Evolutionary conservation across 2,888 invertebrate species (phyloP), one percentile per base, ranked within the genome.

Genomic region (Caradrina clavipalpis): DNA sequence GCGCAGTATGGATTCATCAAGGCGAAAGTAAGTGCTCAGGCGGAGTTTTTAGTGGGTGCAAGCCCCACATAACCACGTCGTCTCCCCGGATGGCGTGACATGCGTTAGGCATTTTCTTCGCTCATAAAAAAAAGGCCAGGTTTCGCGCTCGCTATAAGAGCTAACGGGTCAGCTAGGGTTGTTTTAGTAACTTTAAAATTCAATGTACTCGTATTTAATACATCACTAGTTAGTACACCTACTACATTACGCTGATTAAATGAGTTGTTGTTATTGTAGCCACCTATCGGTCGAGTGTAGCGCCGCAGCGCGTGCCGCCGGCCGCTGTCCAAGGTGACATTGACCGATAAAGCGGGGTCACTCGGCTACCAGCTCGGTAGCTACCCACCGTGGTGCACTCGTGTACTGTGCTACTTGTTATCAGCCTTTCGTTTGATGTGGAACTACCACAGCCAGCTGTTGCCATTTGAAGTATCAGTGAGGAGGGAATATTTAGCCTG

Each of bases 321-420:
- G 39, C 50, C 59, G 55, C 26, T 60, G 79, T 64, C 60, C 60
- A 75, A 77, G 80, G 76, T 77, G 76, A 79, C 76, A 77, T 77
- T 77, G 76, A 79, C 76, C 76, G 76, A 79, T 64, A 79, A 47
- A 50, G 75, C 57, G 75, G 60, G 80, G 75, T 79, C 80, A 73
- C 57, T 66, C 47, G 50, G 56, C 57, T n/a, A 13, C 69, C 35
- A 15, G 19, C 22, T 19, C 26, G 49, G 15, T 19, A 26, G 17
- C 39, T 21, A 26, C 50, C 21, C 47, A 19, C n/a, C 31, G 10
- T 1, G 8, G 42, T 4, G 13, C 13, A 42, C 42, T 42, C 11
- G 21, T 4, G 6, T 10, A 13, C 15, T 39, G 31, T 19, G n/a
- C 57, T 19, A 50, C 7, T 31, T 3, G 0, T 22, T 35, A 6